phyloP scores from a whole-genome alignment of 2,888 invertebrate genomes.

The Brenthis ino region DNA sequence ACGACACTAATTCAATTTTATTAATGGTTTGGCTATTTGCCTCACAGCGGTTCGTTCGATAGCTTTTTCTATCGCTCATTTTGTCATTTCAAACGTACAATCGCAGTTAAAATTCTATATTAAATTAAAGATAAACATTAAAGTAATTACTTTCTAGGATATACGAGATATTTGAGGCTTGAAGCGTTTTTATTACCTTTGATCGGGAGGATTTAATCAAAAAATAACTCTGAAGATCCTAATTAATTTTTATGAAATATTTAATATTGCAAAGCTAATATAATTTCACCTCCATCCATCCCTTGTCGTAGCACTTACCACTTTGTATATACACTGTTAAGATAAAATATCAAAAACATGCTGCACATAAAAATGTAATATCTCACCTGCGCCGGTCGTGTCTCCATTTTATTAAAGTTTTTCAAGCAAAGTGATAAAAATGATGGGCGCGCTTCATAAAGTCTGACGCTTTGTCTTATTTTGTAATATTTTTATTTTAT shows the following conservation, averaged over 20 bases:
- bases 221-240: neutral
- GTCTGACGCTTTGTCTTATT: conserved; percentile 61
- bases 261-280: conserved; percentile 1
- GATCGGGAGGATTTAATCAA: conserved; percentile 7
- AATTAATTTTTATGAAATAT: conserved; percentile 13
- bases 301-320: conserved; percentile 10
- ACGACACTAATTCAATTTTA: conserved; percentile 65
- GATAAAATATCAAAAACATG: conserved; percentile 62
- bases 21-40: conserved; percentile 59
- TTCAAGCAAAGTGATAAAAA: conserved; percentile 75
- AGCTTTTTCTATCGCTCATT: conserved; percentile 41
- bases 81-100: conserved; percentile 37
- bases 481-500: conserved; percentile 53
- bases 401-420: conserved; percentile 74
- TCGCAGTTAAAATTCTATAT: conserved; percentile 1
- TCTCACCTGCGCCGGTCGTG: conserved; percentile 57
- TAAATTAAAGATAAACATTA: neutral
- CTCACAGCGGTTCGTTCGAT: conserved; percentile 40
- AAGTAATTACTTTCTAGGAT: neutral
- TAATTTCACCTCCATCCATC: neutral
- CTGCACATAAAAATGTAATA: conserved; percentile 70
- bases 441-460: conserved; percentile 61
- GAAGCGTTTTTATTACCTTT: neutral
- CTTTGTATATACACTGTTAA: conserved; percentile 27
- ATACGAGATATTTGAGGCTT: neutral